Conservation (phyloP, 2,113 vertebrate species). For the Sialia sialis region DNA sequence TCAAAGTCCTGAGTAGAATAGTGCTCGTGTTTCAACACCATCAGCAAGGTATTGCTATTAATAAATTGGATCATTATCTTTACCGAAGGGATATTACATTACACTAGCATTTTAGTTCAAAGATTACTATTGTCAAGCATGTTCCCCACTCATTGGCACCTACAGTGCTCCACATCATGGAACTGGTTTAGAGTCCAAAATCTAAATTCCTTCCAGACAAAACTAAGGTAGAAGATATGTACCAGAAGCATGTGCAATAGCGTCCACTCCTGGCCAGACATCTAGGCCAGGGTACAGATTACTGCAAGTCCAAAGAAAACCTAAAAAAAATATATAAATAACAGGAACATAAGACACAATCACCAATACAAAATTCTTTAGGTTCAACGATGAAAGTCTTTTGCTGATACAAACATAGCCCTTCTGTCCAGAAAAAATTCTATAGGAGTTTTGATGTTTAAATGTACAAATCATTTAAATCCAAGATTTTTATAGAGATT, state of each 20-base stretch:
- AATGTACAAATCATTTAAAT: not conserved
- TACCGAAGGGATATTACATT: not conserved
- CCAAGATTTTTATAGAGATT: not conserved
- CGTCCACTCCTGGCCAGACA: not conserved
- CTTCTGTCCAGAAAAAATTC: not conserved
- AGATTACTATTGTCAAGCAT: not conserved
- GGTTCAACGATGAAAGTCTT: not conserved
- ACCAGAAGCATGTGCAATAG: not conserved
- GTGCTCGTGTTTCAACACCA: not conserved
- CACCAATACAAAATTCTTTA: not conserved
- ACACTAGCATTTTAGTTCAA: not conserved
- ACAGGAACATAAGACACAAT: not conserved
- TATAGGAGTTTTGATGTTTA: not conserved
- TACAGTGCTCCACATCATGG: not conserved
- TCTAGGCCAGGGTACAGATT: not conserved
- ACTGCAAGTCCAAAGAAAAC: not conserved
- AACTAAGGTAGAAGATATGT: not conserved
- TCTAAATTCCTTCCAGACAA: not conserved
- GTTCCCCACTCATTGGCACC: not conserved
- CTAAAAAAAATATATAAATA: not conserved
- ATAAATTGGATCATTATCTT: not conserved
- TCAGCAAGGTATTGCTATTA: not conserved
- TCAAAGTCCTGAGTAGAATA: not conserved
- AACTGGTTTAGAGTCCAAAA: not conserved
- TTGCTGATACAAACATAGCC: not conserved